Base-by-base conservation (phyloP, 2,888 invertebrate species). In the Cataglyphis rosenhaueri region DNA sequence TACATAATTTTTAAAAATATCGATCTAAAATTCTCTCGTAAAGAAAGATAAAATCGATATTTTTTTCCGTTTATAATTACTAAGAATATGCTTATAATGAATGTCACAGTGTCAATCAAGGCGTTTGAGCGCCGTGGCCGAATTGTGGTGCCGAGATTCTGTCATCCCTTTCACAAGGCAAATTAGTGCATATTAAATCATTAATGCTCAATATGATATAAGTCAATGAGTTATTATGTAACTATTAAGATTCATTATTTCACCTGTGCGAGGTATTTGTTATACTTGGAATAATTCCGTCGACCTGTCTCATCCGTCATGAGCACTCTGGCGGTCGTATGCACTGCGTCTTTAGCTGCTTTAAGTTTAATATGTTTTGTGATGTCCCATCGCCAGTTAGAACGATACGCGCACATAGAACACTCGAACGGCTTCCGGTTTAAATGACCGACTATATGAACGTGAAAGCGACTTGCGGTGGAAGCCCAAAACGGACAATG, bases 331-430 rank as follows among this genome's bases (percentile, higher is more conserved):
- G 97, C 97, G 85, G 96, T 96, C 91, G 96, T 96, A 94, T 98
- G 98, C 70, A 96, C 97, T 73, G 97, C 97, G 95, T 98, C 98
- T 86, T 98, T 96, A 32, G 97, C 97, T 9, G 97, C 97, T 95
- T 98, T 98, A 91, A 98, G 95, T 92, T 98, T 97, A 87, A 99
- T 98, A 94, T 99, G 99, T 94, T 99, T 98, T 38, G 98, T 98
- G 84, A 99, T 98, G 95, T 99, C 99, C 98, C 98, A 99, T 87
- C 98, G 96, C 98, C 99, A 99, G 94, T 99, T 99, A 41, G 98
- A 98, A 90, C 98, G 97, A 93, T 98, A 98, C 76, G 98, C 97
- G 95, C 99, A 99, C 21, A 98, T 95, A 0, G 99, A 98, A 95
- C 99, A 99, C 95, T 98, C 98, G 94, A 98, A 99, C 0, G 99